A percentile compares a stretch with the other conserved stretches of the same genome.
Conservation (phyloP, 2,888 invertebrate species). For the Lissocephala sabroskyi region DNA sequence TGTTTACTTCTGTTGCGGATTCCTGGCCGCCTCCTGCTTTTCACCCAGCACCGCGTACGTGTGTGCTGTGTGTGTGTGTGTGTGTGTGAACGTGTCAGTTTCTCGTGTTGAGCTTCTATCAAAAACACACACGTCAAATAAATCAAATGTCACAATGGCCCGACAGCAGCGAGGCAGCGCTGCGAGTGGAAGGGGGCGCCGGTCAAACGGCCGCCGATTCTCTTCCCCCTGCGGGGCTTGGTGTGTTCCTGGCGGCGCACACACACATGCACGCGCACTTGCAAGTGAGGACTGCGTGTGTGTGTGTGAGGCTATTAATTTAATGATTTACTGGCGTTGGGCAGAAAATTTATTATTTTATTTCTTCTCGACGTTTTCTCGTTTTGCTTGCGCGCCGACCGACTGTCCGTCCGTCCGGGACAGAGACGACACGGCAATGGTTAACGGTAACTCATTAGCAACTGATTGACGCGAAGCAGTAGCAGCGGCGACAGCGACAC, state of each 20-base stretch:
- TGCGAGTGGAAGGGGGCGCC: constrained; percentile 15
- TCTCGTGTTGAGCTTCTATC: constrained; percentile 68
- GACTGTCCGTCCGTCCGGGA: constrained; percentile 5
- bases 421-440: background rate
- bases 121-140: constrained; percentile 70
- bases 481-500: constrained; percentile 33
- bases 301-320: constrained; percentile 50
- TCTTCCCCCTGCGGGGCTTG: constrained; percentile 31
- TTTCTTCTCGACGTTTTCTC: constrained; percentile 8
- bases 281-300: constrained; percentile 3
- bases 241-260: constrained; percentile 21
- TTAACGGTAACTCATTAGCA: constrained; percentile 27
- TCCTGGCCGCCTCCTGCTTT: background rate
- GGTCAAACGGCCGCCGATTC: constrained; percentile 61
- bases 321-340: constrained; percentile 61
- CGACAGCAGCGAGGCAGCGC: constrained; percentile 1
- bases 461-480: constrained; percentile 31
- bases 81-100: constrained; percentile 52
- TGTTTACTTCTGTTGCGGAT: constrained; percentile 45
- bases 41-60: no score
- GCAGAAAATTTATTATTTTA: constrained; percentile 50
- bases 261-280: constrained; percentile 25
- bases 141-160: constrained; percentile 69
- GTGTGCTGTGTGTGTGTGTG: constrained; percentile 19
- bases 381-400: background rate